Conservation (phyloP, 2,888 invertebrate species). For the Dermolepida albohirtum region DNA sequence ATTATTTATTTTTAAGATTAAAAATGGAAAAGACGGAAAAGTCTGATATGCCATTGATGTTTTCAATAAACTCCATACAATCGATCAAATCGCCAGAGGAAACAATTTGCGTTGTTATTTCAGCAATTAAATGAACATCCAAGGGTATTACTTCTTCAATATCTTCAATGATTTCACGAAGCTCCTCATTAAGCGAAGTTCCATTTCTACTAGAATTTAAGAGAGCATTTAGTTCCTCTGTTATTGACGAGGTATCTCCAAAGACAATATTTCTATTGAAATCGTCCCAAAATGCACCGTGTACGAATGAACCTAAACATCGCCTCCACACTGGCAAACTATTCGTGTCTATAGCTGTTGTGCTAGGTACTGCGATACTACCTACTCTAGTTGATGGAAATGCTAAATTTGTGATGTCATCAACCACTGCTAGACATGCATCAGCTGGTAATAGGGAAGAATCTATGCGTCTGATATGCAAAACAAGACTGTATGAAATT, state of each 20-base stretch:
- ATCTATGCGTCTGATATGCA: too few relatives aligned
- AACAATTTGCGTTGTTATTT: conserved; percentile 25
- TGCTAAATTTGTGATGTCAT: not conserved
- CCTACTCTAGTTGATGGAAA: conserved; percentile 19
- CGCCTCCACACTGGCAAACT: conserved; percentile 31
- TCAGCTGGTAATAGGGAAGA: conserved; percentile 7
- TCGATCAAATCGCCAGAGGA: conserved; percentile 11
- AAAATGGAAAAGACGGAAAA: too few relatives aligned
- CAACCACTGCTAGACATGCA: not conserved
- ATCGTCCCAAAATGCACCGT: conserved; percentile 36
- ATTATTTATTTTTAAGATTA: too few relatives aligned
- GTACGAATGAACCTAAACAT: conserved; percentile 19
- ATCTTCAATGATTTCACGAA: conserved; percentile 14
- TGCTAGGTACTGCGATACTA: conserved; percentile 2
- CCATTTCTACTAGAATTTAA: conserved; percentile 8
- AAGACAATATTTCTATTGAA: not conserved
- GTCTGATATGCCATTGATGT: too few relatives aligned
- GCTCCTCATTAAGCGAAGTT: conserved; percentile 5
- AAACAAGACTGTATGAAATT: too few relatives aligned
- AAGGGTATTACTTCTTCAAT: conserved; percentile 15
- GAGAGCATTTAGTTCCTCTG: conserved; percentile 8
- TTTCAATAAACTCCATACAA: not conserved
- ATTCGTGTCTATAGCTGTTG: conserved; percentile 7
- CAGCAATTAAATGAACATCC: conserved; percentile 38
- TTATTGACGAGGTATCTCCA: conserved; percentile 5